Percentiles rank a stretch among this genome's conserved stretches.
Evolutionary conservation across 2,113 vertebrate species (phyloP).

Genomic region (Eulemur rufifrons): DNA sequence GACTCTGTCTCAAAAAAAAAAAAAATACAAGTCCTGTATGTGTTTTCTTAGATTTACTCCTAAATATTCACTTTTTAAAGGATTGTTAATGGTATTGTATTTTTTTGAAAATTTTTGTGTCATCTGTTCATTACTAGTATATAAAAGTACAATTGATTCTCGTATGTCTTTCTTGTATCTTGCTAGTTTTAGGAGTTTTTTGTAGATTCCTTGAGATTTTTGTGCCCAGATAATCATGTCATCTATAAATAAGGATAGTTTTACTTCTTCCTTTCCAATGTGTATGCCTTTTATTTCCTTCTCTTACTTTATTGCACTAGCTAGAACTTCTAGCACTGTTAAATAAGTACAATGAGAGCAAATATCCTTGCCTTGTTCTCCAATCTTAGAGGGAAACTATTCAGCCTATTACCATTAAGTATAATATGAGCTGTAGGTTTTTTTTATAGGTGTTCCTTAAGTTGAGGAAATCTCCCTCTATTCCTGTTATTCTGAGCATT

Average conservation of each 20-base stretch:
- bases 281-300: slow-evolving; percentile 35
- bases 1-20: too few relatives aligned
- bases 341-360: background rate
- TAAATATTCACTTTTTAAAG: background rate
- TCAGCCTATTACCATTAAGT: background rate
- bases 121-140: background rate
- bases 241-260: background rate
- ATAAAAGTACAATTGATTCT: background rate
- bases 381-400: background rate
- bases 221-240: background rate
- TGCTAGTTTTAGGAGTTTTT: background rate
- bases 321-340: background rate
- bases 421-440: background rate
- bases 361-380: background rate
- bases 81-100: background rate
- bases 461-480: background rate
- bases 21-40: background rate
- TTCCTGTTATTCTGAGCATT: background rate
- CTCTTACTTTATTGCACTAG: background rate
- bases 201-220: background rate
- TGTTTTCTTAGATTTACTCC: background rate
- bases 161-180: background rate
- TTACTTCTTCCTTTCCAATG: background rate
- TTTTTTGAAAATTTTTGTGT: background rate
- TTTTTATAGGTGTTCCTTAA: background rate